Evolutionary conservation across 1,140 invertebrate species (phyloP).

Genomic region (Centruroides sculpturatus): DNA sequence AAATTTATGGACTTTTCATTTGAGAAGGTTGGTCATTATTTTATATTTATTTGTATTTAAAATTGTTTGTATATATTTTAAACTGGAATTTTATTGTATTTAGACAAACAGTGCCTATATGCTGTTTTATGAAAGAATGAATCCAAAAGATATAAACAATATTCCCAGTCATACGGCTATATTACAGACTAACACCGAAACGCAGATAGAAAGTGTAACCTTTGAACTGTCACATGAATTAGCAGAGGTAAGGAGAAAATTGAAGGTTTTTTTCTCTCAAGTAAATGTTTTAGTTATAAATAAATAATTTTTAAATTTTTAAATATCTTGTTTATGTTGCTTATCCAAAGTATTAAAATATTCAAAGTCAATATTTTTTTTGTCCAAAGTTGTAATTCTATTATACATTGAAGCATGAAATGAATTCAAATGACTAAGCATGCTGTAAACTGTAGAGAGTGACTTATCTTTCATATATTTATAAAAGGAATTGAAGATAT

Average conservation of each 20-base stretch:
- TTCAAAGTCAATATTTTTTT: too few relatives aligned
- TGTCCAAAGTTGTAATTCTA: too few relatives aligned
- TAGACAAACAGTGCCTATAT: conserved; percentile 90
- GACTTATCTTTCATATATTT: too few relatives aligned
- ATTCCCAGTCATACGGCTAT: not conserved
- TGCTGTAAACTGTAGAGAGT: too few relatives aligned
- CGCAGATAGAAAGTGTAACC: conserved; percentile 21
- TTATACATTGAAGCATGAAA: too few relatives aligned
- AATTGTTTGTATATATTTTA: not conserved
- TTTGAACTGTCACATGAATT: conserved; percentile 57
- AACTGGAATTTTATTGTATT: not conserved
- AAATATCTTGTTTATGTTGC: too few relatives aligned
- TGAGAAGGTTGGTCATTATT: conserved; percentile 47
- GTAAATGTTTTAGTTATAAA: too few relatives aligned
- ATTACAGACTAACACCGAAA: conserved; percentile 19
- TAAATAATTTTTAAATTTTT: too few relatives aligned
- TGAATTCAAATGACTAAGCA: too few relatives aligned
- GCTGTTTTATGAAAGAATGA: conserved; percentile 78
- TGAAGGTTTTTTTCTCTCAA: too few relatives aligned
- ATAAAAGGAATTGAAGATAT: too few relatives aligned
- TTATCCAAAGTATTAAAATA: too few relatives aligned
- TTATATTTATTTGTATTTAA: not conserved
- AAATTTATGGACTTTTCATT: conserved; percentile 96
- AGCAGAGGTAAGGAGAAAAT: conserved; percentile 36
- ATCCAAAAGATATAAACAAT: conserved; percentile 5